These are phyloP conservation scores for Pseudococcus longispinus DNA, from an alignment of 2,888 invertebrate species.

Conservation along the genomic window DNA sequence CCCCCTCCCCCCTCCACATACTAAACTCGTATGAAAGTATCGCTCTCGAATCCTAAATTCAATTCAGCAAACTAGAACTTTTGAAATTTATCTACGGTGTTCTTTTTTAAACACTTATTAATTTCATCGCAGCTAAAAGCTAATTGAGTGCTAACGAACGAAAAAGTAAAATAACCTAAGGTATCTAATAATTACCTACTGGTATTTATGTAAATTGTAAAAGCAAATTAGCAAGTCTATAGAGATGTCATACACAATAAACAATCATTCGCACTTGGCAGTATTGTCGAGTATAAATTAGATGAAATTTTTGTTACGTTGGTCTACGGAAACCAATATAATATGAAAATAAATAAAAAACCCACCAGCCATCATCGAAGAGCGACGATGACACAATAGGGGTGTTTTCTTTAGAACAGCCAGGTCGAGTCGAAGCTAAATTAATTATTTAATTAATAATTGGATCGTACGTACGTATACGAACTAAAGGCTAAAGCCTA, in stretches of 20 bases:
- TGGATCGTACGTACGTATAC: neutral
- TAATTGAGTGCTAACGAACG: neutral
- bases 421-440: neutral
- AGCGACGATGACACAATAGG: neutral
- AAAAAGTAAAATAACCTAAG: neutral
- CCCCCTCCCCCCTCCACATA: too few species aligned
- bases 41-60: too few species aligned
- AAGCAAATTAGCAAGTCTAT: neutral
- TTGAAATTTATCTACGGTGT: too few species aligned
- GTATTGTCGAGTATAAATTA: neutral
- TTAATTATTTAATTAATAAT: slow-evolving; percentile 33
- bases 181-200: neutral
- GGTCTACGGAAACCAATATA: neutral
- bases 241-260: neutral
- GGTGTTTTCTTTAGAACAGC: slow-evolving; percentile 22
- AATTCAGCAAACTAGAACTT: too few species aligned
- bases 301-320: neutral
- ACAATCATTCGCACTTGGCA: neutral
- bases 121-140: neutral
- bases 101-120: neutral
- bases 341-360: slow-evolving; percentile 25
- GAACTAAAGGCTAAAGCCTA: neutral
- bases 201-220: neutral
- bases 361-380: neutral
- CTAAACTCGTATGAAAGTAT: too few species aligned